Evolutionary conservation across 2,113 vertebrate species (phyloP).

Genomic region (Phrynosoma platyrhinos): DNA sequence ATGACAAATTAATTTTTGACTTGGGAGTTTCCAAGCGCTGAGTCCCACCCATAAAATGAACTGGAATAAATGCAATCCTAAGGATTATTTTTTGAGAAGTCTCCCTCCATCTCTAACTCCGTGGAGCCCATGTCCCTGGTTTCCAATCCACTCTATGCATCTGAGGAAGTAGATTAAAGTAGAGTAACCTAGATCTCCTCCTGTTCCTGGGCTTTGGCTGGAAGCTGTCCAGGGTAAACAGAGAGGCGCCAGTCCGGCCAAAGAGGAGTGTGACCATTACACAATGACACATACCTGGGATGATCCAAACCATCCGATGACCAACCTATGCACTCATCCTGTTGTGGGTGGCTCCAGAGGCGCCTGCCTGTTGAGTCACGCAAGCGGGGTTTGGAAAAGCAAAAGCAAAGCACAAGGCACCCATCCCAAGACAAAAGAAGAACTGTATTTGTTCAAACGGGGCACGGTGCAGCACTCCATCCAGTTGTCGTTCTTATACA

Average conservation of each 20-base stretch:
- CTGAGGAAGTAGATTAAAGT: too few species aligned
- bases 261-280: neutral
- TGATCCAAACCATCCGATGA: neutral
- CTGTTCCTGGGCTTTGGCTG: too few species aligned
- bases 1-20: too few species aligned
- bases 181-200: neutral
- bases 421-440: neutral
- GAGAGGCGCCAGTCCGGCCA: neutral
- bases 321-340: neutral
- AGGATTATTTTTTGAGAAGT: neutral
- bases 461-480: too few species aligned
- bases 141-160: too few species aligned
- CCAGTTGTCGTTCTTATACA: too few species aligned
- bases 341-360: neutral
- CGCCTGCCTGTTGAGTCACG: neutral
- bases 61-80: too few species aligned
- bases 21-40: too few species aligned
- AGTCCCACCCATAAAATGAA: too few species aligned
- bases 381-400: neutral
- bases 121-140: neutral
- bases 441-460: too few species aligned
- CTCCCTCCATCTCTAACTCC: neutral
- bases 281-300: neutral
- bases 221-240: neutral
- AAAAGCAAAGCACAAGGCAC: neutral